Evolutionary conservation across 2,797 vertebrate genomes (phyloP), one percentile per base, ranked within the genome.

Genomic region (Hoplostethus mediterraneus): DNA sequence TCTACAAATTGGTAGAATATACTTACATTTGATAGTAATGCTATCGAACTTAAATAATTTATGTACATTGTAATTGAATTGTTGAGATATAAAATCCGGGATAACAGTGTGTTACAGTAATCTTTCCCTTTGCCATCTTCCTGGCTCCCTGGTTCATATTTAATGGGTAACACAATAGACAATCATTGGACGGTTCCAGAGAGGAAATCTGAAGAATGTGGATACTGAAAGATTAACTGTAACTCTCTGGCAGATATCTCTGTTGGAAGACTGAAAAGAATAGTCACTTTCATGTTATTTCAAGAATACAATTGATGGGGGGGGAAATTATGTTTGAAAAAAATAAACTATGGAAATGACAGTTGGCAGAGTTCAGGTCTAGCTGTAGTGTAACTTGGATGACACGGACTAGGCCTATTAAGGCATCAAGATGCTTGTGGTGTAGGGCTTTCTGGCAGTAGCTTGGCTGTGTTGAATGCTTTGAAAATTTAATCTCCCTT

Each of bases 141-240:
- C 79, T 81, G 80, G 63, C 75, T 77, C 47, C 47, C 33, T 64
- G 42, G 63, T 83, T 81, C 16, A 54, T 58, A 65, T 74, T 81
- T 76, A 63, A 78, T 54, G 33, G 21, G 36, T 31, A 30, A 79
- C 63, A 92, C 88, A 89, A 90, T 89, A 86, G 83, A 88, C 82
- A 85, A 90, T 91, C 12, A 56, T 79, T 87, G 82, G 74, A 75
- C 73, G 40, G 70, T 66, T 79, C 56, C 62, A 66, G 30, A 80
- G 63, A 84, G 86, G 86, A 94, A 92, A 84, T 80, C 42, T 72
- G 28, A 88, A 89, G 74, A 85, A 84, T 85, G 69, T 78, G 58
- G 56, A 73, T 70, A 69, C 78, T 66, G 44, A 68, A 63, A 67
- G 63, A 75, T 80, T 63, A 54, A 63, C 57, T 55, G 45, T 75